Base-by-base conservation (phyloP, 2,113 vertebrate genomes). In the Cyphomyrus discorhynchus region DNA sequence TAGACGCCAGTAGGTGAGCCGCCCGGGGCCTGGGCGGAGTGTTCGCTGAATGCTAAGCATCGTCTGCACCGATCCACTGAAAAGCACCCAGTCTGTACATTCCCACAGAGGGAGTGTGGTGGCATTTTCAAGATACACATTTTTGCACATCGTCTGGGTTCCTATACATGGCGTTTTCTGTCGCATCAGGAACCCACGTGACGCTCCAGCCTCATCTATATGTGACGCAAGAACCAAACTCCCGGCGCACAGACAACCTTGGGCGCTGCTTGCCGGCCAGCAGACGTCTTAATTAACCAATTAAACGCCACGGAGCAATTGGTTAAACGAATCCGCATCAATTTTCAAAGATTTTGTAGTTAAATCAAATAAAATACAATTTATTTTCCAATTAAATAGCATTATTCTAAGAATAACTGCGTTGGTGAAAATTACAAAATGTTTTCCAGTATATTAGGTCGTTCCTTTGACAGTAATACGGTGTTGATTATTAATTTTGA, bases 1-100 rank as follows among this genome's bases (percentile, higher is more conserved):
- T 70, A 88, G 58, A 88, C 88, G 74, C 46, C 66, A 35, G 49
- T 45, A 80, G 88, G 66, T 80, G 66, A 80, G 45, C 66, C 66
- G 66, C 66, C 66, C 27, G 42, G 56, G 58, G 87, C 70, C 62
- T 89, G 19, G 15, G 47, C 70, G 50, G 46, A 52, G 15, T 35
- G 49, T 31, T 47, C 27, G 10, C 31, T 39, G 66, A 53, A 80
- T 80, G 53, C 27, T 21, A 86, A 74, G 66, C 31, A 52, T 49
- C n/a, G 66, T 89, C 74, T 83, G 88, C 70, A 1, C 8, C 35
- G 45, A 46, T 17, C 31, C 17, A 31, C 66, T 74, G 66, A 17
- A 39, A 77, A 24, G 31, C 70, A 77, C 13, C n/a, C 17, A 42
- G 74, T n/a, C 24, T 50, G 47, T 6, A 5, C 24, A 50, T 13